Evolutionary conservation across 2,888 invertebrate species (phyloP).

Genomic region (Charanyca ferruginea): DNA sequence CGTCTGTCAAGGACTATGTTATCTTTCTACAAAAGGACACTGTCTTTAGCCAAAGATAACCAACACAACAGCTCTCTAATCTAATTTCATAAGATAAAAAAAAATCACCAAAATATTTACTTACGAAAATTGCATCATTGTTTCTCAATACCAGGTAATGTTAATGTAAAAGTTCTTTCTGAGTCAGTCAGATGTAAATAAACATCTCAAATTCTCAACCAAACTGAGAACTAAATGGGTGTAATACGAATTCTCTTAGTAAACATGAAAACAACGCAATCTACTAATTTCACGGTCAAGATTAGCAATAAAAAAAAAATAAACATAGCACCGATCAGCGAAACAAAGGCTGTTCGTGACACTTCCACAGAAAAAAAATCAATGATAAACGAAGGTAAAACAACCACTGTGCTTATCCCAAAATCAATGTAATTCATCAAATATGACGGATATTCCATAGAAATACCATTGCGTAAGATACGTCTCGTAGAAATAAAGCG

Average conservation of each 20-base stretch:
- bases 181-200: slow-evolving; percentile 33
- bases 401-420: slow-evolving; percentile 31
- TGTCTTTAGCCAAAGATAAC: background rate
- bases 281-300: slow-evolving; percentile 88
- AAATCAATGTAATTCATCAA: slow-evolving; percentile 42
- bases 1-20: background rate
- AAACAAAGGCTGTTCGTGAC: slow-evolving; percentile 85
- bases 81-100: background rate
- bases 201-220: background rate
- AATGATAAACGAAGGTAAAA: slow-evolving; percentile 70
- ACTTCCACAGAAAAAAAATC: slow-evolving; percentile 82
- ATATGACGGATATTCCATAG: slow-evolving; percentile 61
- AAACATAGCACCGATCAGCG: slow-evolving; percentile 78
- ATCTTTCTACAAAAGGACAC: background rate
- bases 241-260: slow-evolving; percentile 52
- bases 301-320: slow-evolving; percentile 84
- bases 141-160: slow-evolving; percentile 28
- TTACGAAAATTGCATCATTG: slow-evolving; percentile 24
- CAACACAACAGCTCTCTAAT: background rate
- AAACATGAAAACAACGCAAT: slow-evolving; percentile 81
- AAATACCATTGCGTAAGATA: slow-evolving; percentile 87
- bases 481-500: slow-evolving; percentile 87
- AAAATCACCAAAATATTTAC: background rate
- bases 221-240: slow-evolving; percentile 17
- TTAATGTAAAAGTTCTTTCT: slow-evolving; percentile 2